Evolutionary conservation across 1,140 invertebrate genomes (phyloP).

Genomic region (Augochlora pura): DNA sequence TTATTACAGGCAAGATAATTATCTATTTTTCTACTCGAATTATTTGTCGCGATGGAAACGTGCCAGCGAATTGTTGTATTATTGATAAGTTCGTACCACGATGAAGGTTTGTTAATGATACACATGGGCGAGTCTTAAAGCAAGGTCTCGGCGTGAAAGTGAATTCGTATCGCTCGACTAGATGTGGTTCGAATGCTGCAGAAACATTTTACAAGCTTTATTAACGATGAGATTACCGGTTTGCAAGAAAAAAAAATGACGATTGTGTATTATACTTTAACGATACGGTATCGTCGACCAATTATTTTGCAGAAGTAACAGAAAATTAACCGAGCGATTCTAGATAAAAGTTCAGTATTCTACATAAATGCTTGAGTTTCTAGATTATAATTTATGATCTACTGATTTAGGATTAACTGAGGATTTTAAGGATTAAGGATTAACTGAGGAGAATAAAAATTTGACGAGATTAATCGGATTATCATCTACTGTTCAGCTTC

Average conservation of each 20-base stretch:
- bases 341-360: no score
- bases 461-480: no score
- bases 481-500: neutral
- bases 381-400: no score
- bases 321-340: no score
- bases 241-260: neutral
- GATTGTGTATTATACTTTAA: no score
- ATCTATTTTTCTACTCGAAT: neutral
- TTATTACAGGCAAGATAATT: neutral
- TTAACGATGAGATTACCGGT: neutral
- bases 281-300: no score
- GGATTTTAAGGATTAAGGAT: no score
- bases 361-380: no score
- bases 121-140: neutral
- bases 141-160: conserved; percentile 23
- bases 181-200: neutral
- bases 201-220: neutral
- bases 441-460: no score
- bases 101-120: conserved; percentile 10
- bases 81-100: neutral
- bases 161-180: neutral
- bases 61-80: neutral
- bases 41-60: neutral
- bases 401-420: no score
- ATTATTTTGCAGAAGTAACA: no score